Conservation (phyloP, 2,797 vertebrate genomes). For the Pelobates cultripes region DNA sequence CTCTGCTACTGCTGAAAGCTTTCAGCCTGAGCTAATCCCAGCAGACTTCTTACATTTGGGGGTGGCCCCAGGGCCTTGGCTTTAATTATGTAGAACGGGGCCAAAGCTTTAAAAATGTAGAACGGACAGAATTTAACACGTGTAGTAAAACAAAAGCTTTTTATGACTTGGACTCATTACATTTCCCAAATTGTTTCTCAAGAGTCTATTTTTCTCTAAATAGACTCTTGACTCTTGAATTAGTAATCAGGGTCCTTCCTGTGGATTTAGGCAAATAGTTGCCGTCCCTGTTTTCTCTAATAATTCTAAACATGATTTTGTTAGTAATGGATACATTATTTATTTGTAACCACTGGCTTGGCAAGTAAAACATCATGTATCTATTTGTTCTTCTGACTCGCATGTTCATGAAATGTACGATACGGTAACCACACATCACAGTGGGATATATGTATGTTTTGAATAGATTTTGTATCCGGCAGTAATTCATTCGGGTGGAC, state of each 20-base stretch:
- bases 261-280: background rate
- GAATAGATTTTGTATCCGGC: background rate
- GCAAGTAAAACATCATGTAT: background rate
- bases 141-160: too few species aligned
- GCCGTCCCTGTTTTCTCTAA: background rate
- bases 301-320: background rate
- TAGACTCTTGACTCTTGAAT: background rate
- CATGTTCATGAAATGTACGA: background rate
- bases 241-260: background rate
- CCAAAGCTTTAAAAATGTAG: too few species aligned
- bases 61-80: too few species aligned
- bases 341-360: background rate
- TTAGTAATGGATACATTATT: background rate
- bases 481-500: background rate
- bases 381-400: background rate
- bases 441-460: background rate
- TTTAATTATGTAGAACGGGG: too few species aligned
- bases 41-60: too few species aligned
- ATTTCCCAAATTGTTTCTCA: too few species aligned
- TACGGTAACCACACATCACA: background rate
- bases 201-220: too few species aligned
- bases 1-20: too few species aligned
- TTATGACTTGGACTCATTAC: too few species aligned
- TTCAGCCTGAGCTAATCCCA: too few species aligned
- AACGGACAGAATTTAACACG: too few species aligned